phyloP scores from a whole-genome alignment of 2,797 vertebrate genomes.

The Sebastes matsubarae region DNA sequence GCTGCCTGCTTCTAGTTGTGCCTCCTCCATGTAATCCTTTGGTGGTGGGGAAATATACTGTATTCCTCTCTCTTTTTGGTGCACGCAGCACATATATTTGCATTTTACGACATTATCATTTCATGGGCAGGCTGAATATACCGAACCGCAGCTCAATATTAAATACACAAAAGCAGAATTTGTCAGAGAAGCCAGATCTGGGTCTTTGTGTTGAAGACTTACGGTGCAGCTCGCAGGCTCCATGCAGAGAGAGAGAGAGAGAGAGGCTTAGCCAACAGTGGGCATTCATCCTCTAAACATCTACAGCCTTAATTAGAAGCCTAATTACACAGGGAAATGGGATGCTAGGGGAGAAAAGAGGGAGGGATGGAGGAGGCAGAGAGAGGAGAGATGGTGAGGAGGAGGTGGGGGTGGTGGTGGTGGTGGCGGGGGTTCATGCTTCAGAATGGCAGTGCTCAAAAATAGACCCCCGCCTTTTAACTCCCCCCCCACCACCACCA shows the following conservation, averaged over 20 bases:
- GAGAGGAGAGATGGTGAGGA: conserved; percentile 3
- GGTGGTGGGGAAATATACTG: background rate
- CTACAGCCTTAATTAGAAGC: conserved; percentile 74
- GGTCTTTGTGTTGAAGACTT: conserved; percentile 39
- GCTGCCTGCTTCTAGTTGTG: background rate
- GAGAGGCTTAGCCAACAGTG: conserved; percentile 37
- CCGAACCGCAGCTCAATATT: conserved; percentile 10
- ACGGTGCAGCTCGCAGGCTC: conserved; percentile 25
- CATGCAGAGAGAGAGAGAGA: conserved; percentile 30
- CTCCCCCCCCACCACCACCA: background rate
- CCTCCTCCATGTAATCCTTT: conserved; percentile 2
- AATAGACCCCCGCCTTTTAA: conserved; percentile 61
- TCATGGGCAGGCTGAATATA: background rate
- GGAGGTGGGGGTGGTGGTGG: background rate
- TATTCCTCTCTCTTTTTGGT: conserved; percentile 3
- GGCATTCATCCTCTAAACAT: conserved; percentile 68
- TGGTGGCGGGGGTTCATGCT: conserved; percentile 26
- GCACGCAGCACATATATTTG: background rate
- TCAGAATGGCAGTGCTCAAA: conserved; percentile 66
- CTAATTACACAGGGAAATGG: conserved; percentile 77
- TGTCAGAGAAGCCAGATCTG: conserved; percentile 5
- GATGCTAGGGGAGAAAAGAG: conserved; percentile 56
- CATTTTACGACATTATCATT: conserved; percentile 4
- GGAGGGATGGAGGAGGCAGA: conserved; percentile 40
- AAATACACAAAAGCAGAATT: conserved; percentile 16